Base-by-base conservation (phyloP, 92 coral and sea anemone genomes). In the Montipora capitata region DNA sequence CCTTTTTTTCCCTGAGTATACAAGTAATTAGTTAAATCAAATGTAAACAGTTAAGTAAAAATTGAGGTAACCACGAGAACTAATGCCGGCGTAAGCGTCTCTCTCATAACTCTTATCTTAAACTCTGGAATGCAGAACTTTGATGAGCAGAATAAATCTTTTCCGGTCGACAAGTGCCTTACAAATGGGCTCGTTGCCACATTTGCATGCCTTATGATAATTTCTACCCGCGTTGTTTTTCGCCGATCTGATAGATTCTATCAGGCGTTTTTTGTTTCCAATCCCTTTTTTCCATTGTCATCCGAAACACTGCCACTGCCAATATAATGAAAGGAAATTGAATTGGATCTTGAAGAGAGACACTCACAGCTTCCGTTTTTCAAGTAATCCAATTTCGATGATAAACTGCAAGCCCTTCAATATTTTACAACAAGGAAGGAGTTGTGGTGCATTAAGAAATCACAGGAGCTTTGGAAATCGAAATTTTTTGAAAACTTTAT, bases 161-260 rank as follows among this genome's bases (percentile, higher is more conserved):
- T 83, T 83, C 80, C 87, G 87, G 87, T 72, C 38, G 78, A 83
- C 79, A 73, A 83, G 87, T 72, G n/a, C 79, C 71, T 42, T 58
- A 76, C 40, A 83, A 68, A 73, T 83, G 72, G 52, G 85, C 71
- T 66, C 16, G 74, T 39, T 68, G 85, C 77, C 40, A 68, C 13
- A 77, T 40, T 61, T 77, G 59, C 63, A 77, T 77, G 9, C 40
- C 16, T 20, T 48, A 10, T 5, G 52, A 48, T 5, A 10, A 48
- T 48, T 48, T 48, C 7, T 5, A 48, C 52, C 40, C 18, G 45
- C 7, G 35, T 52, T 79, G 41, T 48, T 48, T 27, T 27, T 27
- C 35, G 35, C 35, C 35, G 82, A 64, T 51, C 76, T 39, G 13
- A 48, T 51, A 73, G 77, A 76, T 10, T n/a, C 5, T 35, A 48